Conservation (phyloP, 2,797 vertebrate genomes). For the Microhierax caerulescens region DNA sequence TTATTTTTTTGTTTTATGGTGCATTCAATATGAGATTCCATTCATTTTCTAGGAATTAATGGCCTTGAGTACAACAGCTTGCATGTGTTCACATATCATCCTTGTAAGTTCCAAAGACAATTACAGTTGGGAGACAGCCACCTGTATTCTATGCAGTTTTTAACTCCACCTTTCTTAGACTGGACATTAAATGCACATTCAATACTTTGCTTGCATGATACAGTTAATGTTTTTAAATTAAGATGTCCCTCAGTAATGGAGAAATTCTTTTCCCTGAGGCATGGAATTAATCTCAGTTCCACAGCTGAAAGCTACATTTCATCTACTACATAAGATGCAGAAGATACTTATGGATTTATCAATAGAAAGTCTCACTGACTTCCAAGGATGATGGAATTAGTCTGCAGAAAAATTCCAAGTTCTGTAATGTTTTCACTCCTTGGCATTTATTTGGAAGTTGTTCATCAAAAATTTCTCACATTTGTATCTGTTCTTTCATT, state of each 20-base stretch:
- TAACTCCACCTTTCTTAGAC: neutral
- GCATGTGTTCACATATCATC: neutral
- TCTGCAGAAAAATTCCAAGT: neutral
- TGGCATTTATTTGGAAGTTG: neutral
- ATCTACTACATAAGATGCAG: neutral
- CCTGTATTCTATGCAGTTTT: neutral
- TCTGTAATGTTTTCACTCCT: neutral
- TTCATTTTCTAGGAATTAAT: neutral
- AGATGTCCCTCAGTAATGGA: neutral
- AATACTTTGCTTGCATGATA: neutral
- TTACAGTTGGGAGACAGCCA: neutral
- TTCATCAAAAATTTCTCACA: neutral
- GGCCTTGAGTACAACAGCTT: neutral
- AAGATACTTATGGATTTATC: neutral
- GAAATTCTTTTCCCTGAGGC: neutral
- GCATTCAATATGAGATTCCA: neutral
- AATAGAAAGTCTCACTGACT: neutral
- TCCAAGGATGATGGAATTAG: neutral
- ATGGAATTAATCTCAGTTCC: neutral
- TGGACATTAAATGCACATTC: neutral
- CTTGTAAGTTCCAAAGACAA: neutral
- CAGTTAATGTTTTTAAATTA: neutral
- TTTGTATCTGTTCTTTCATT: neutral
- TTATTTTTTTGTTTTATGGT: neutral
- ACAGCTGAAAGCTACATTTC: neutral